Evolutionary conservation across 2,888 invertebrate species (phyloP), one percentile per base, ranked within the genome.

Genomic region (Pedicia rivosa): DNA sequence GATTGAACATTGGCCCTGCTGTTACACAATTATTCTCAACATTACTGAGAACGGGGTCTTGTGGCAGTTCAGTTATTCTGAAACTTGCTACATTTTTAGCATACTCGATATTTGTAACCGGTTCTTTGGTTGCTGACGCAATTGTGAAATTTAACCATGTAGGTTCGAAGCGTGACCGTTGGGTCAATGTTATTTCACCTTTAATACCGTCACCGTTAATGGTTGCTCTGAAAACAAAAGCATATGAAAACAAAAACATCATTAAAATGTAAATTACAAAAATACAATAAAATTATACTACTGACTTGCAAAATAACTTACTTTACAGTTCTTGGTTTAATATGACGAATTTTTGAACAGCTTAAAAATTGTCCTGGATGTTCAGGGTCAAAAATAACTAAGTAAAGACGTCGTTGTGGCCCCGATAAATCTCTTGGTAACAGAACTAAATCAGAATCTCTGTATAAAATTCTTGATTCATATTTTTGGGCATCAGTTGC

Each of bases 91-190:
- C 72, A 46, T 79, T 77, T 36, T 78, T 72, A 16, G 77, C 78
- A 50, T 79, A 81, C 22, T 80, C 74, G 3, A 79, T 64, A 51
- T 75, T 74, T 2, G 75, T 73, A 56, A 78, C 75, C 38, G 77
- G 64, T 46, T 77, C 70, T 32, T 71, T 68, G 47, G 72, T 67
- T 0, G 79, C 63, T 1, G 81, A 68, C 1, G 67, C 66, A 19
- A 82, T 55, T 26, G 77, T 72, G 48, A 88, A 75, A 51, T 74
- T 76, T 0, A 79, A 63, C 65, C 79, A 80, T 0, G 87, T 87
- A 1, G 86, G 82, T 56, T 88, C 81, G 54, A 82, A 87, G 16
- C 77, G 78, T 0, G 84, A 83, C 22, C 77, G 71, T 57, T 91
- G 91, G 1, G 66, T 69, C 42, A 92, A 70, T 8, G 71, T 74